These are phyloP conservation scores for Daptonema setosum DNA, from an alignment of 2,888 invertebrate species.

Conservation along the genomic window DNA sequence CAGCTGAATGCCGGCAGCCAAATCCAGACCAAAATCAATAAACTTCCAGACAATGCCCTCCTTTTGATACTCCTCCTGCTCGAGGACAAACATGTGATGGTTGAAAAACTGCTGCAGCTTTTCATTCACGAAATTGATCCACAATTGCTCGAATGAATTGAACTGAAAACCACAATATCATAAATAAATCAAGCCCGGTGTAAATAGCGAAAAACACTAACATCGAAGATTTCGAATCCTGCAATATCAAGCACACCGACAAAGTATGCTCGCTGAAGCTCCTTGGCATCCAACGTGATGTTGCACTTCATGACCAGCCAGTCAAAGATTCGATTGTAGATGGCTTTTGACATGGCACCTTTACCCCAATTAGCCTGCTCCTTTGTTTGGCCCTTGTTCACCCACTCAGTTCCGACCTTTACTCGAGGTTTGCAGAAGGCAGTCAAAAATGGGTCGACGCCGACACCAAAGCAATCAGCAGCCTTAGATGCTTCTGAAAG, in stretches of 20 bases:
- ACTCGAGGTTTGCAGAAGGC: constrained; percentile 31
- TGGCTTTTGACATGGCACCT: constrained; percentile 32
- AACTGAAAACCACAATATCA: constrained; percentile 44
- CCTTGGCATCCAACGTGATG: constrained; percentile 31
- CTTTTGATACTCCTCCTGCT: constrained; percentile 77
- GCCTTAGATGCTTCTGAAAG: constrained; percentile 8
- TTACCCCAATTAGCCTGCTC: constrained; percentile 28
- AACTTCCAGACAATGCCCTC: constrained; percentile 86
- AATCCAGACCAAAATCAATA: constrained; percentile 93
- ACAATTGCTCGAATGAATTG: constrained; percentile 89
- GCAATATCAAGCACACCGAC: constrained; percentile 99
- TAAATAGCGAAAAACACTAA: constrained; percentile 29
- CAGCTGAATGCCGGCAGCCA: constrained; percentile 81
- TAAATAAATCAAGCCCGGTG: not conserved
- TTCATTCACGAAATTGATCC: constrained; percentile 91
- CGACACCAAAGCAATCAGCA: constrained; percentile 1
- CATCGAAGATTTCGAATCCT: constrained; percentile 92
- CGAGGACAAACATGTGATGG: constrained; percentile 83
- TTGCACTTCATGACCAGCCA: constrained; percentile 35
- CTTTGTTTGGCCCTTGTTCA: constrained; percentile 31
- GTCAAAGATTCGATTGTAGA: constrained; percentile 33
- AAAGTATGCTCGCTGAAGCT: constrained; percentile 40
- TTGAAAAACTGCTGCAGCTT: constrained; percentile 87
- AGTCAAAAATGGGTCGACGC: constrained; percentile 12
- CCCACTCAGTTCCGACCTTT: constrained; percentile 29